Evolutionary conservation across 2,113 vertebrate species (phyloP).

Genomic region (Perca schrenkii): DNA sequence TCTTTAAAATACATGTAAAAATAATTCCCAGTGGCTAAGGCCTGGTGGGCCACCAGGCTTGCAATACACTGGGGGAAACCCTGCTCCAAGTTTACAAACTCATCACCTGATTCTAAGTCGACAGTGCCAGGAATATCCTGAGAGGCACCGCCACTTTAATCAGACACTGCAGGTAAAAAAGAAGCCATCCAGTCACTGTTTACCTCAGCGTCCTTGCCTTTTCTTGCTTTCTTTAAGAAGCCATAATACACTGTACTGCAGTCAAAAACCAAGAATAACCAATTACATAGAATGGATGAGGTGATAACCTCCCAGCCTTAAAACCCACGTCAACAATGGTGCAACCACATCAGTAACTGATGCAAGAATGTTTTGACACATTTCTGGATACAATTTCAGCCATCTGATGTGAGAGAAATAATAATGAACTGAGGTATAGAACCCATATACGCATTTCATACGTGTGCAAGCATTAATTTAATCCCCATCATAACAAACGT

Average conservation of each 20-base stretch:
- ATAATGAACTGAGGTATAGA: background rate
- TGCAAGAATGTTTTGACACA: slow-evolving; percentile 6
- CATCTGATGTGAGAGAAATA: background rate
- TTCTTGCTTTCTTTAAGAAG: slow-evolving; percentile 4
- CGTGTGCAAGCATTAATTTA: background rate
- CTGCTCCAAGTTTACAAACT: too few relatives aligned
- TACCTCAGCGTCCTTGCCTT: background rate
- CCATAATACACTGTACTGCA: background rate
- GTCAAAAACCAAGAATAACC: background rate
- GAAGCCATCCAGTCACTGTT: background rate
- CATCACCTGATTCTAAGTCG: background rate
- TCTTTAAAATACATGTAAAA: too few relatives aligned
- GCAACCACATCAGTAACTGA: slow-evolving; percentile 11
- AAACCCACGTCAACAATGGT: background rate
- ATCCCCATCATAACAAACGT: background rate
- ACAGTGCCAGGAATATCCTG: slow-evolving; percentile 9
- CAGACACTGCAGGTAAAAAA: background rate
- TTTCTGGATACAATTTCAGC: background rate
- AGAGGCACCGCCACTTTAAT: slow-evolving; percentile 23
- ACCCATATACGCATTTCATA: background rate
- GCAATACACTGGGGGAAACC: too few relatives aligned
- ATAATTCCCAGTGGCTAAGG: too few relatives aligned
- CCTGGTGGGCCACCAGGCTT: too few relatives aligned
- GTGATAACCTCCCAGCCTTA: background rate
- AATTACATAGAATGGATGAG: slow-evolving; percentile 25